Evolutionary conservation across 2,888 invertebrate genomes (phyloP).

Genomic region (Drosophila quasianomalipes): DNA sequence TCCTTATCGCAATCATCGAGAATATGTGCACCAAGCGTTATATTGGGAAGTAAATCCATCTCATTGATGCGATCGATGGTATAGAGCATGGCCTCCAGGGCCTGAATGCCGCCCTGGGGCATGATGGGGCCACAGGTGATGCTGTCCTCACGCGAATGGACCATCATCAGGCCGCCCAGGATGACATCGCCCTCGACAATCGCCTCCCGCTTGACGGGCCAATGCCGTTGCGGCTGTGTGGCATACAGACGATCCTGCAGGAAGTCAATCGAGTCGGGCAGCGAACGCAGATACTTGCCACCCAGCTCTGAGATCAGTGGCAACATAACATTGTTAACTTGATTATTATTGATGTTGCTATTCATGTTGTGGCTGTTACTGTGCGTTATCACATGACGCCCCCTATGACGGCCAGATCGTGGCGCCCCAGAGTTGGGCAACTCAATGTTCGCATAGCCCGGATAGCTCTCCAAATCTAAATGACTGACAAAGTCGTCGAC

Average conservation of each 20-base stretch:
- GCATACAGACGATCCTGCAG: conserved; percentile 66
- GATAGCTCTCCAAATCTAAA: conserved; percentile 71
- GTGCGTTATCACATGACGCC: conserved; percentile 64
- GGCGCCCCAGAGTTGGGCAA: conserved; percentile 54
- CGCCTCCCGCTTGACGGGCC: conserved; percentile 93
- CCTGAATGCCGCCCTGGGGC: conserved; percentile 95
- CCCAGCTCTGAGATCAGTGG: conserved; percentile 47
- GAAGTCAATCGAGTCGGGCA: conserved; percentile 80
- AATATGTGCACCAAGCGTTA: conserved; percentile 93
- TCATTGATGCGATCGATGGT: conserved; percentile 92
- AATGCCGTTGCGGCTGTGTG: conserved; percentile 84
- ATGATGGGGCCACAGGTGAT: conserved; percentile 94
- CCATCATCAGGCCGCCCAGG: conserved; percentile 96
- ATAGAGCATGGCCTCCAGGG: conserved; percentile 95
- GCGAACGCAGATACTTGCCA: conserved; percentile 74
- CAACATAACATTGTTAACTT: conserved; percentile 45
- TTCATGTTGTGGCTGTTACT: conserved; percentile 17
- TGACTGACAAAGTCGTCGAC: conserved; percentile 30
- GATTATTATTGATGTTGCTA: conserved; percentile 9
- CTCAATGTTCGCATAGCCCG: conserved; percentile 62
- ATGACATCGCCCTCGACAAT: conserved; percentile 93
- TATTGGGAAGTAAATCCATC: conserved; percentile 88
- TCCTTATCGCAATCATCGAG: conserved; percentile 97
- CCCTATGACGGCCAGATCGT: conserved; percentile 82
- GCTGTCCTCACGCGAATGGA: conserved; percentile 93